These are phyloP conservation scores for Notothenia rossii DNA, from an alignment of 2,113 vertebrate genomes.

Conservation along the genomic window DNA sequence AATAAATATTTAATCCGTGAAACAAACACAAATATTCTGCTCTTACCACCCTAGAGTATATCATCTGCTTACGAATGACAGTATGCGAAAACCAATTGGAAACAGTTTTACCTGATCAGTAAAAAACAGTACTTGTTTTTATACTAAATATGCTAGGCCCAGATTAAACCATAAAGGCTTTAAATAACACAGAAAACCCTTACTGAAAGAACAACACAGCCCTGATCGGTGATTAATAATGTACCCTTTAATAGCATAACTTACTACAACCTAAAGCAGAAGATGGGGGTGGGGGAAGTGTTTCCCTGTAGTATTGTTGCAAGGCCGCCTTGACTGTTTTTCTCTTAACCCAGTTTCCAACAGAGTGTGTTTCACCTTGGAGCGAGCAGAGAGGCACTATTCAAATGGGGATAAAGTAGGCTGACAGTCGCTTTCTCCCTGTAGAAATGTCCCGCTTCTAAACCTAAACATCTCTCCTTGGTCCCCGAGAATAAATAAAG, in stretches of 20 bases:
- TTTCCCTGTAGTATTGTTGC: slow-evolving; percentile 29
- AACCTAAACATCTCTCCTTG: slow-evolving; percentile 73
- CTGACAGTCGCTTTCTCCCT: slow-evolving; percentile 69
- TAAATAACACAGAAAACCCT: slow-evolving; percentile 15
- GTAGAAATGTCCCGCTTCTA: slow-evolving; percentile 77
- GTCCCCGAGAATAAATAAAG: slow-evolving; percentile 81
- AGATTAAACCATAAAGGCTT: slow-evolving; percentile 25
- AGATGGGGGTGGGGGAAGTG: neutral
- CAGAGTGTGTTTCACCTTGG: slow-evolving; percentile 76
- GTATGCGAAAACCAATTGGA: too few species aligned
- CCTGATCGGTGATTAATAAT: slow-evolving; percentile 53
- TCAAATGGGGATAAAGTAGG: slow-evolving; percentile 81
- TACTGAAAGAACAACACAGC: slow-evolving; percentile 19
- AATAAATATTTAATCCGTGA: slow-evolving; percentile 13
- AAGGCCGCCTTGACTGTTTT: slow-evolving; percentile 32
- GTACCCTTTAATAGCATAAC: slow-evolving; percentile 41
- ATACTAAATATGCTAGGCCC: neutral
- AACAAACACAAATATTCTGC: neutral
- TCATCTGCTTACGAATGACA: too few species aligned
- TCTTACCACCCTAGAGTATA: too few species aligned
- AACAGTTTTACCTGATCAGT: too few species aligned
- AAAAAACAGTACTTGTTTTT: too few species aligned
- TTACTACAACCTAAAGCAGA: slow-evolving; percentile 24
- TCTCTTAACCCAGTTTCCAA: slow-evolving; percentile 75
- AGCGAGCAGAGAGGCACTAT: slow-evolving; percentile 70